Conservation (phyloP, 2,888 invertebrate genomes). For the Agrotis clavis region DNA sequence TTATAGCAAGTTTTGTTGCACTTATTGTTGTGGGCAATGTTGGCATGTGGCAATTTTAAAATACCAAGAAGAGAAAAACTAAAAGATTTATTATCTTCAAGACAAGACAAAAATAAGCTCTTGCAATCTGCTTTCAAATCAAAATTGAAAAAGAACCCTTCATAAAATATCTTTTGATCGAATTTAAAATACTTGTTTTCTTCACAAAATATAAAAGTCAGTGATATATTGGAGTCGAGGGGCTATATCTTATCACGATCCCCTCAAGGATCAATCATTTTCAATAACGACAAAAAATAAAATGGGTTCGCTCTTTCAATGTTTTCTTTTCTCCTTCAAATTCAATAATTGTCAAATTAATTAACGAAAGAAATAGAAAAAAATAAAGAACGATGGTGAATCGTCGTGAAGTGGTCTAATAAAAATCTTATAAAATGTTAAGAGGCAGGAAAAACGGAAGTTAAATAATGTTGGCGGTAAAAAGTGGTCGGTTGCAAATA, state of each 20-base stretch:
- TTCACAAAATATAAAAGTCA: conserved; percentile 31
- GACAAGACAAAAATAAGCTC: not conserved
- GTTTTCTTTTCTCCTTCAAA: conserved; percentile 24
- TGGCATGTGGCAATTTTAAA: not conserved
- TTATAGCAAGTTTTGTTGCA: not conserved
- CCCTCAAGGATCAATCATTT: conserved; percentile 61
- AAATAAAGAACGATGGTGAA: conserved; percentile 44
- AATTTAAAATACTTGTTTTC: conserved; percentile 30
- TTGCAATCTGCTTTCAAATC: conserved; percentile 9
- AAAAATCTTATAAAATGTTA: conserved; percentile 67
- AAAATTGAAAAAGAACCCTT: conserved; percentile 6
- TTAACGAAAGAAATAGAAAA: conserved; percentile 43
- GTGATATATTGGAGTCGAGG: conserved; percentile 52
- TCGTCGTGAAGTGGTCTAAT: conserved; percentile 59
- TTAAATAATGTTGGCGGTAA: conserved; percentile 64
- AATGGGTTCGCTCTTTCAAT: conserved; percentile 35
- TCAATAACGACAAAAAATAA: conserved; percentile 56
- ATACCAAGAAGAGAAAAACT: not conserved
- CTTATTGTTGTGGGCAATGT: not conserved
- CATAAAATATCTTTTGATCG: not conserved
- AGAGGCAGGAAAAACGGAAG: conserved; percentile 62
- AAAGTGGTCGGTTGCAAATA: conserved; percentile 75
- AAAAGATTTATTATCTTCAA: not conserved
- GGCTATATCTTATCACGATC: conserved; percentile 51
- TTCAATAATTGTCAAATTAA: conserved; percentile 51